Evolutionary conservation across 2,888 invertebrate genomes (phyloP), one percentile per base, ranked within the genome.

Genomic region (Eupithecia inturbata): DNA sequence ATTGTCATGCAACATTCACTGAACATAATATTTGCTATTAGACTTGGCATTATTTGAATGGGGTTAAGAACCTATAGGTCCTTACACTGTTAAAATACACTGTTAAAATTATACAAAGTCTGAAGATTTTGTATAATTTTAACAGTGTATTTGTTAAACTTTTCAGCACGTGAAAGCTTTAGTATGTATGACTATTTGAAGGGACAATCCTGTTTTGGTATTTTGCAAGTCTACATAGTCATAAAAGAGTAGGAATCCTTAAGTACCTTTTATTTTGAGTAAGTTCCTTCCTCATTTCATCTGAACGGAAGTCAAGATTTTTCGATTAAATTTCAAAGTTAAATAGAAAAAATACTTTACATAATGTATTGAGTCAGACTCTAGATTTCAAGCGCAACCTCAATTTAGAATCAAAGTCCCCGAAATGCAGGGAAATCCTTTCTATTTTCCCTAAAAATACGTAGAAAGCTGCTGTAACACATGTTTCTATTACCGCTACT

Each of bases 401-500:
- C 78, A 80, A 75, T 77, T 80, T 69, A 73, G 74, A 74, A 73
- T 68, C 74, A 77, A 77, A 78, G 78, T 72, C 76, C 62, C 71
- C 62, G 74, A 70, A 78, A 76, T 72, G 79, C 75, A 36, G 75
- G 70, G 57, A 71, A 76, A 76, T 71, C 71, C 74, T 76, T 76
- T 77, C 72, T 72, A 74, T 74, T 78, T 78, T 77, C 78, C 74
- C 73, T 80, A 77, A 78, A 79, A 78, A 80, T 80, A 77, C 78
- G 75, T 67, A 69, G 66, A 75, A 75, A 73, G 70, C 76, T 78
- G 41, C 72, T 41, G 75, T 75, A 77, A 80, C 80, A 79, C 75
- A 75, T 80, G 80, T 80, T 80, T 79, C 79, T 80, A 80, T 80
- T 79, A 78, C 79, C 76, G 72, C 64, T 45, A 68, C 71, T 77